Percentiles rank a stretch among this genome's conserved stretches.
Evolutionary conservation across 2,797 vertebrate genomes (phyloP).

Genomic region (Botia kubotai): DNA sequence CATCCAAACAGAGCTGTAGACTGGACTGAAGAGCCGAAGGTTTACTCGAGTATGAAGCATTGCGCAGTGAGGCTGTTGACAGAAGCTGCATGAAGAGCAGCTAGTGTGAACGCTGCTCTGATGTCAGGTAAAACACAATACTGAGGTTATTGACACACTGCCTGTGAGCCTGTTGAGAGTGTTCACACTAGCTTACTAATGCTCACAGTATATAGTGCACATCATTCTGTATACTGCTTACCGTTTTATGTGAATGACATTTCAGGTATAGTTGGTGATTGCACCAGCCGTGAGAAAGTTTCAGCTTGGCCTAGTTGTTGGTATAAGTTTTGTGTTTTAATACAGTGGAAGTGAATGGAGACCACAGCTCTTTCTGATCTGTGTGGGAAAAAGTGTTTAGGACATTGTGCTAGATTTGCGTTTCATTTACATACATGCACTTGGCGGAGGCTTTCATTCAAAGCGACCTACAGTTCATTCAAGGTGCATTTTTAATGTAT

Average conservation of each 20-base stretch:
- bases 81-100: background rate
- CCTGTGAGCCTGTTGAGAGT: too few relatives aligned
- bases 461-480: too few relatives aligned
- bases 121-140: constrained; percentile 26
- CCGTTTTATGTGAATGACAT: background rate
- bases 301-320: too few relatives aligned
- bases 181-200: too few relatives aligned
- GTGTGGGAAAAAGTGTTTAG: background rate
- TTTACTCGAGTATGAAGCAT: constrained; percentile 16
- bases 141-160: constrained; percentile 15
- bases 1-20: background rate
- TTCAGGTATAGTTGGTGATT: too few relatives aligned
- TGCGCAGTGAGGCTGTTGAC: constrained; percentile 16
- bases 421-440: background rate
- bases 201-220: background rate
- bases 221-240: background rate
- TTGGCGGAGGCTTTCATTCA: background rate
- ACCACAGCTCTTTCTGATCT: background rate
- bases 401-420: background rate
- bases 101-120: background rate
- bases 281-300: too few relatives aligned
- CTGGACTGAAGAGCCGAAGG: background rate
- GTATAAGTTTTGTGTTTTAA: background rate
- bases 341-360: background rate
- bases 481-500: too few relatives aligned